These are phyloP conservation scores for Leucophora obtusa DNA, from an alignment of 2,888 invertebrate genomes.

Conservation along the genomic window DNA sequence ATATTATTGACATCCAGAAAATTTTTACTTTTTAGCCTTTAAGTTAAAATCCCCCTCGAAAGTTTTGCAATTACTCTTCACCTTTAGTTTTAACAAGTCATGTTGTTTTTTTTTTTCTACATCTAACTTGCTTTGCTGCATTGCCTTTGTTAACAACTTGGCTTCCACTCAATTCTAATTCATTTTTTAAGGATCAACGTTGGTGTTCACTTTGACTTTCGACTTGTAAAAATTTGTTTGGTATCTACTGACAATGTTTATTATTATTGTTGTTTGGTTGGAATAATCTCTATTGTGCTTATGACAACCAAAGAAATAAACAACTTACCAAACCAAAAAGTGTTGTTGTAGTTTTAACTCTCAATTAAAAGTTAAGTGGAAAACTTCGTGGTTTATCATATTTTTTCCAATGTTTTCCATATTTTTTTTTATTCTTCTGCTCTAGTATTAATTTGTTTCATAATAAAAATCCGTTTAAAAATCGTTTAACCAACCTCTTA, in stretches of 20 bases:
- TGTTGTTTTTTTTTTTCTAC: no score
- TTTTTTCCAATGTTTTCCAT: neutral
- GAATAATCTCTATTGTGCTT: neutral
- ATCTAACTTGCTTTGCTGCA: neutral
- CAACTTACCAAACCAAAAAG: neutral
- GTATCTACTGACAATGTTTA: neutral
- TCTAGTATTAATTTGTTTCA: slow-evolving; percentile 29
- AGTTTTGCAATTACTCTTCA: no score
- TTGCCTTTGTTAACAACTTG: neutral
- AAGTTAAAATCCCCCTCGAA: no score
- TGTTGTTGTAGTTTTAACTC: slow-evolving; percentile 13
- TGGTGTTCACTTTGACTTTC: neutral
- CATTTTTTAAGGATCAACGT: neutral
- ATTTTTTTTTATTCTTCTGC: neutral
- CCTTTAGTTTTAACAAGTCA: no score
- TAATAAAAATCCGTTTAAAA: slow-evolving; percentile 36
- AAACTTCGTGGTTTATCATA: slow-evolving; percentile 41
- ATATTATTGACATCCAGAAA: no score
- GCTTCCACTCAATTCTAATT: neutral
- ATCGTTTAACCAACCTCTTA: slow-evolving; percentile 29
- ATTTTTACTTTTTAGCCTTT: no score
- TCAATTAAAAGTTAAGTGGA: slow-evolving; percentile 36
- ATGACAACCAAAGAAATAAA: neutral
- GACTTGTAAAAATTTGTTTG: slow-evolving; percentile 6
- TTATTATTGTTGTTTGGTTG: neutral